Base-by-base conservation (phyloP, 2,113 vertebrate species). In the Elephantulus edwardii region DNA sequence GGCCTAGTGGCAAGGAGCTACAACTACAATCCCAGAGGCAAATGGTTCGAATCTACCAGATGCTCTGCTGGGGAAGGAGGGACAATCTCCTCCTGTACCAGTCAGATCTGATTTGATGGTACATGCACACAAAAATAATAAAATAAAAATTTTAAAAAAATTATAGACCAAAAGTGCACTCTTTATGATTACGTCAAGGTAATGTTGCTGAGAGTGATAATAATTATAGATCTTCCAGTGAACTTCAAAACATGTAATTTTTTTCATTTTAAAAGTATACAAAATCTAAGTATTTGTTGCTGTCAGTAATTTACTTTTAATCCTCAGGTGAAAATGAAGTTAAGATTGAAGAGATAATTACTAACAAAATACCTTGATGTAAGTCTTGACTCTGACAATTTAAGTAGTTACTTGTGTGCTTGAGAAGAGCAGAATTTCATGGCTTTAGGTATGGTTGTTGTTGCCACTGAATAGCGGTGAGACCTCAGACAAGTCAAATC, bases 171-270 rank as follows among this genome's bases (percentile, higher is more conserved):
- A 77, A 78, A 60, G 62, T 83, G 35, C 2, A 83, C 54, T 83
- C 85, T 85, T 50, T 24, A 50, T 88, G 35, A 20, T 14, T 11
- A 74, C 40, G 76, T 72, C 68, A 50, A 83, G 12, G 35, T 86
- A 91, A 22, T 89, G 3, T 91, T 22, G 9, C 60, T 86, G 72
- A 88, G 38, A 87, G 35, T 89, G 54, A 50, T 81, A 24, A 60
- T 91, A 86, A 86, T 92, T 89, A 78, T 77, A 79, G 58, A 84
- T 79, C 84, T 92, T 75, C 44, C 71, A 89, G n/a, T 90, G 72
- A 74, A 81, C 33, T 91, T 76, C 80, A 72, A 93, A 86, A 80
- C 48, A 12, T 72, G 42, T 26, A 48, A 82, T 66, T 80, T 85
- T 38, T 83, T 48, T 74, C 42, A 82, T 0, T 79, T 92, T 91